Conservation (phyloP, 1,140 invertebrate genomes). For the Heliconius hewitsoni region DNA sequence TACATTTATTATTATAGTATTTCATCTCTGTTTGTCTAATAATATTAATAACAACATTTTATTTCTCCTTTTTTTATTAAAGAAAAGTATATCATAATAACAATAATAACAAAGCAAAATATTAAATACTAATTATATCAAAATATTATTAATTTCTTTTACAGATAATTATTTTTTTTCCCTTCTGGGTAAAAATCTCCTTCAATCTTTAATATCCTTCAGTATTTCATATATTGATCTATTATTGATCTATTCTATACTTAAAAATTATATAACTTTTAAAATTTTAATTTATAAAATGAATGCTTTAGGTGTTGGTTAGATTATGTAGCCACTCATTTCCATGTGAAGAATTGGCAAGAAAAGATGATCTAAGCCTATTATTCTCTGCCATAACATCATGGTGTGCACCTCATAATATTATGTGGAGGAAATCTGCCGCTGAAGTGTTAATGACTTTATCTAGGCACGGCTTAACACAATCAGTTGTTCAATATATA, state of each 20-base stretch:
- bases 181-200: no score
- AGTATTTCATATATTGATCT: background rate
- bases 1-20: background rate
- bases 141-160: no score
- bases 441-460: constrained; percentile 98
- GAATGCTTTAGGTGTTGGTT: constrained; percentile 88
- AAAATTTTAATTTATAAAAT: background rate
- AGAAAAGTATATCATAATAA: no score
- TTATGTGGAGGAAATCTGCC: constrained; percentile 97
- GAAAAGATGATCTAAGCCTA: constrained; percentile 97
- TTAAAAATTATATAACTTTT: background rate
- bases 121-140: no score
- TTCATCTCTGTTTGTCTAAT: background rate
- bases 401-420: constrained; percentile 95
- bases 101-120: no score
- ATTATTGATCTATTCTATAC: background rate
- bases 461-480: constrained; percentile 95
- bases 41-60: no score
- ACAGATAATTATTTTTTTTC: no score
- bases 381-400: constrained; percentile 98
- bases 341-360: constrained; percentile 96
- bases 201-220: no score
- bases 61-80: no score
- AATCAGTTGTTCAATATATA: constrained; percentile 97
- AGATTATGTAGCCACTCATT: constrained; percentile 94